Base-by-base conservation (phyloP, 2,113 vertebrate genomes). In the Rhinopomastus cyanomelas region DNA sequence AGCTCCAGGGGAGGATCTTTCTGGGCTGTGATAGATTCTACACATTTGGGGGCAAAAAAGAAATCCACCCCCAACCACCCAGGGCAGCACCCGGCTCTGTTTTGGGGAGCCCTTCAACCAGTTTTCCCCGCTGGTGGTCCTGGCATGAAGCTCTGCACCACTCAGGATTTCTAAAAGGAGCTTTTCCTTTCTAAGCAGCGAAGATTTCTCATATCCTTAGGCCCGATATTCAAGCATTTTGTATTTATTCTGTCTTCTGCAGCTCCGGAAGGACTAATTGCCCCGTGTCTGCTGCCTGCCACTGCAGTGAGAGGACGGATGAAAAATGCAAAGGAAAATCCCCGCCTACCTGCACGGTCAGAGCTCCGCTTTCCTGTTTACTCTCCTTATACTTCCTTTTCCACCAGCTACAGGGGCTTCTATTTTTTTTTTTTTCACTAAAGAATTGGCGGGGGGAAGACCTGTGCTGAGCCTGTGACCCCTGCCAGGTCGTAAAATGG, bases 311-410 rank as follows among this genome's bases (percentile, higher is more conserved):
- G 97, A 98, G 98, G 97, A 97, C 90, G 23, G 93, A 97, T 98
- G 97, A 98, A 97, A 98, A 98, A 98, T 97, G 92, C 96, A 95
- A 97, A 89, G 92, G 94, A 96, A 93, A 97, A 94, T 94, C 61
- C 94, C 95, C 72, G 95, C 93, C 95, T 93, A 95, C 96, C 96
- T 96, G 91, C 92, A 71, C 91, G 95, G 95, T 96, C 97, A 97
- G 97, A 97, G 85, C 94, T 97, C 97, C 84, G 64, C 88, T 98
- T 99, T 99, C 98, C 98, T 99, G 98, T 99, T 99, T 98, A 98
- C 97, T 98, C 95, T 95, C 90, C 95, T 96, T 94, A 92, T 96
- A 98, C 96, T 98, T 98, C 98, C 98, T 98, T 91, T 66, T 36
- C n/a, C 73, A 55, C 26, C 57, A 8, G 19, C 37, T 51, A 72